These are phyloP conservation scores for Cepaea nemoralis DNA, from an alignment of 1,140 invertebrate species.

Conservation along the genomic window DNA sequence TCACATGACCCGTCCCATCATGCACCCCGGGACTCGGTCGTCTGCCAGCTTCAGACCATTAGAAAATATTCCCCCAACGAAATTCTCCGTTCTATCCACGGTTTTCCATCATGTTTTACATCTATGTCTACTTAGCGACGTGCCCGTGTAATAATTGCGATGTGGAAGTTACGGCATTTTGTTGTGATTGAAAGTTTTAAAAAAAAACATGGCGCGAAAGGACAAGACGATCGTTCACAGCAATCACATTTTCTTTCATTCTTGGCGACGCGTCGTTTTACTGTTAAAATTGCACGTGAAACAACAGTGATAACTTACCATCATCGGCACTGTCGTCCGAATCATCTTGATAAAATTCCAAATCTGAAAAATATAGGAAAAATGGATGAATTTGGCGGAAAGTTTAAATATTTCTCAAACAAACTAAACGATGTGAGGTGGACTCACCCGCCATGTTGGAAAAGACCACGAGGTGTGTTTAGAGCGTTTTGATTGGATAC, in stretches of 20 bases:
- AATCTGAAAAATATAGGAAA: constrained; percentile 67
- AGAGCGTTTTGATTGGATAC: constrained; percentile 61
- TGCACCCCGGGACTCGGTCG: constrained; percentile 47
- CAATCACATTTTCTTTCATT: constrained; percentile 58
- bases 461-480: constrained; percentile 68
- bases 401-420: constrained; percentile 62
- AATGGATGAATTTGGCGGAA: constrained; percentile 54
- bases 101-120: neutral
- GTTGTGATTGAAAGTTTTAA: too few relatives aligned
- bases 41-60: too few relatives aligned
- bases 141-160: neutral
- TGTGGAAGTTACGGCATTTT: too few relatives aligned
- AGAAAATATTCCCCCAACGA: too few relatives aligned
- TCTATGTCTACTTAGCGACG: neutral
- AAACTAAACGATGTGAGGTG: constrained; percentile 67
- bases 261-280: constrained; percentile 44
- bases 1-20: constrained; percentile 68
- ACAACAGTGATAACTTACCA: constrained; percentile 59
- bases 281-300: neutral
- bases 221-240: constrained; percentile 42
- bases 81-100: neutral
- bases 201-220: constrained; percentile 53
- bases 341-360: constrained; percentile 68
- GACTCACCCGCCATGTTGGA: constrained; percentile 72
- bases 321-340: constrained; percentile 65